Conservation (phyloP, 2,888 invertebrate species). For the Frankliniella intonsa region DNA sequence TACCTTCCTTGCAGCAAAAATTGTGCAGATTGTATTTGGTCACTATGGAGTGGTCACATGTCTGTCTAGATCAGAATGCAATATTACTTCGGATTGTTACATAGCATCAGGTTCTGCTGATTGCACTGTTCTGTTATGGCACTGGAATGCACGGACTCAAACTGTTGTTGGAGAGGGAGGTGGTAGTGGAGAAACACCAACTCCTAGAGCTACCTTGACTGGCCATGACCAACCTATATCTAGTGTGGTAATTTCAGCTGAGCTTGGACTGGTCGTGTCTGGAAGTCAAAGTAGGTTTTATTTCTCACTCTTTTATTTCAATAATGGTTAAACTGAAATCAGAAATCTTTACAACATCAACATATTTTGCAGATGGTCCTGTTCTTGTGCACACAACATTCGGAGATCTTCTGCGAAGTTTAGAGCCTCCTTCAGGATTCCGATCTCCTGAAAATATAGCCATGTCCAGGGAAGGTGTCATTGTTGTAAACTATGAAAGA, state of each 20-base stretch:
- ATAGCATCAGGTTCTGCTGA: constrained; percentile 97
- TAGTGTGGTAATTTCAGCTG: constrained; percentile 94
- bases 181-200: constrained; percentile 66
- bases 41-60: constrained; percentile 99
- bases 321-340: constrained; percentile 17
- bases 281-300: constrained; percentile 58
- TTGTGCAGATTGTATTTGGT: constrained; percentile 97
- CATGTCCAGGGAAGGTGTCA: constrained; percentile 93
- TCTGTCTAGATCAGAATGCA: constrained; percentile 94
- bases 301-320: constrained; percentile 28
- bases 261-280: constrained; percentile 94
- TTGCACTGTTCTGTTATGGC: constrained; percentile 97
- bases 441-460: constrained; percentile 79
- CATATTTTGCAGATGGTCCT: constrained; percentile 71
- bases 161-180: constrained; percentile 91
- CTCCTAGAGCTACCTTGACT: constrained; percentile 93
- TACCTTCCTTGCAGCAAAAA: constrained; percentile 65
- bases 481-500: constrained; percentile 88
- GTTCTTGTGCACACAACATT: constrained; percentile 97
- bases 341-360: constrained; percentile 18
- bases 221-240: constrained; percentile 96
- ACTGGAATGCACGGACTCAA: constrained; percentile 96
- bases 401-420: constrained; percentile 89
- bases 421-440: constrained; percentile 74
- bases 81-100: constrained; percentile 98